Base-by-base conservation (phyloP, 2,113 vertebrate species). In the Polypterus bichir region DNA sequence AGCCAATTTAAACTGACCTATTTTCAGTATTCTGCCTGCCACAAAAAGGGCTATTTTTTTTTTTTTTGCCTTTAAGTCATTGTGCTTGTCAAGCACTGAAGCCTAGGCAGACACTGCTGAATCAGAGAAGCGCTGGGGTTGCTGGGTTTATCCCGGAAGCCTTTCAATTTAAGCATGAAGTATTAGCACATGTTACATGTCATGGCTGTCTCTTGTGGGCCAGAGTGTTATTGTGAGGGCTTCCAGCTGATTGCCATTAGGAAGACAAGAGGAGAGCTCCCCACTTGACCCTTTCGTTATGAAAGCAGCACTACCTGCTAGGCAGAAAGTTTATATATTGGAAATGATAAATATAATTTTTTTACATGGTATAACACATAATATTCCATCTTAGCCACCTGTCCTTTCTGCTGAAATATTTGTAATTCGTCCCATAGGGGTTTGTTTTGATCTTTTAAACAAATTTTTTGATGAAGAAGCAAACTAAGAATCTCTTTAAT, bases 151-250 rank as follows among this genome's bases (percentile, higher is more conserved):
- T 77, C 76, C 80, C 79, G 47, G 27, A 73, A 79, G 78, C 77
- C 73, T 65, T 81, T 77, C 74, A 70, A 83, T 76, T 74, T 78
- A 79, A 76, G 71, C 68, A 54, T 46, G 65, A 65, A 70, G 72
- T 77, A 80, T 86, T 81, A 85, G 79, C 76, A 79, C 78, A 76
- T 80, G 76, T 81, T 80, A 79, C 73, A 82, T 79, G 79, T 80
- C 78, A 81, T 75, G 74, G 75, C 71, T 75, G 70, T 71, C 68
- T 65, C 44, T 44, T 9, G 5, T 57, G 44, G 5, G 56, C 46
- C 8, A 57, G 3, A 27, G 67, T 66, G 68, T 76, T 52, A 52
- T 76, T 69, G 77, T 72, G 71, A 71, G 63, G 49, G 59, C 71
- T 58, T 55, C 65, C 69, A 68, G 61, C 67, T 47, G 6, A 65